phyloP scores from a whole-genome alignment of 53 echinoderm and acorn worm species.

The Patiria pectinifera region DNA sequence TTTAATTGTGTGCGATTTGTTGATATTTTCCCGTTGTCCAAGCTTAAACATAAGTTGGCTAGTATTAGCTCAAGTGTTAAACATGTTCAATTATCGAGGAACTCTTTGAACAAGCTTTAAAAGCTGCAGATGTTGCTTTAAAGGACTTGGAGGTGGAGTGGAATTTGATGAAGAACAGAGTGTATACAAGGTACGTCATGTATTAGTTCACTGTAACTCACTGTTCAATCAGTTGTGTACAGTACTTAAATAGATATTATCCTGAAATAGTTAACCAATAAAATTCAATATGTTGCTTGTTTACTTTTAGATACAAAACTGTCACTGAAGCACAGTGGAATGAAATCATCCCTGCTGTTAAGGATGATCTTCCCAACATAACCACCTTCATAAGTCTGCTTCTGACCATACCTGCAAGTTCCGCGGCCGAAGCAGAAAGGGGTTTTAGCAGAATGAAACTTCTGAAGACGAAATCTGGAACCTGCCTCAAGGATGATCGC shows the following conservation, averaged over 20 bases:
- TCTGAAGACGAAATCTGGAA: conserved; percentile 43
- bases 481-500: conserved; percentile 14
- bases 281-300: not conserved
- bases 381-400: conserved; percentile 22
- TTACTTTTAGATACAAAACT: conserved; percentile 28
- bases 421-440: conserved; percentile 58
- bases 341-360: conserved; percentile 7
- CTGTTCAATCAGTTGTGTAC: conserved; percentile 7
- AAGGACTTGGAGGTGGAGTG: conserved; percentile 38
- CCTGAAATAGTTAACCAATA: not conserved
- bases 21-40: no score
- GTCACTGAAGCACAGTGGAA: conserved; percentile 39
- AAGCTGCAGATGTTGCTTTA: conserved; percentile 25
- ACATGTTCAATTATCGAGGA: not conserved
- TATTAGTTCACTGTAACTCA: not conserved
- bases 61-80: no score
- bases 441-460: conserved; percentile 48
- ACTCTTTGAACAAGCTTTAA: conserved; percentile 14
- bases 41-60: no score
- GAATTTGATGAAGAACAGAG: conserved; percentile 48
- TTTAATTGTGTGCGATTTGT: no score
- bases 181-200: conserved; percentile 8
- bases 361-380: conserved; percentile 11
- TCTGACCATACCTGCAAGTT: conserved; percentile 48
- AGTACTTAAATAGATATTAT: conserved; percentile 1